Evolutionary conservation across 2,797 vertebrate species (phyloP).

Genomic region (Premnoplex brunnescens): DNA sequence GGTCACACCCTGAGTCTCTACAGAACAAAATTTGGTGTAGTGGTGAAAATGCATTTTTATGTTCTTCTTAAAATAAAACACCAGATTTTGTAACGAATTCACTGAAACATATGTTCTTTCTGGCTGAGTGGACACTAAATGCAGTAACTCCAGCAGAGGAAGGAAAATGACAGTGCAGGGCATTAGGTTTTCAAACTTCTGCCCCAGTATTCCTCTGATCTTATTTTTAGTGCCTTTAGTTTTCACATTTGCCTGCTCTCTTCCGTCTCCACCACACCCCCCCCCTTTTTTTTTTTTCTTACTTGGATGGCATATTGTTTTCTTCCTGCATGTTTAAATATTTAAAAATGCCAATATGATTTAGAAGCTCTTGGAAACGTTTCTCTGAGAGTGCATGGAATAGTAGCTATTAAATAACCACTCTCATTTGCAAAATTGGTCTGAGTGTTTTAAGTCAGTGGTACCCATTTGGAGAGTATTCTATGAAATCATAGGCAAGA

Average conservation of each 20-base stretch:
- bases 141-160: neutral
- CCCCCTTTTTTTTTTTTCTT: neutral
- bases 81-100: neutral
- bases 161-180: neutral
- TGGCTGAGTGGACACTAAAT: neutral
- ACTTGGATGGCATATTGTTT: neutral
- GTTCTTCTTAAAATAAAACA: neutral
- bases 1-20: neutral
- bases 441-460: neutral
- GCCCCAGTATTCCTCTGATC: neutral
- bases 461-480: neutral
- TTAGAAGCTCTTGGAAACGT: neutral
- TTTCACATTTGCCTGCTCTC: neutral
- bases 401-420: neutral
- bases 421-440: accelerated
- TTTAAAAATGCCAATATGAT: neutral
- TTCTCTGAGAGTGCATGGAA: neutral
- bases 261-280: neutral
- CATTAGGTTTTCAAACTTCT: conserved; percentile 3
- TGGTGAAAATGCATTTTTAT: neutral
- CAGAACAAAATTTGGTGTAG: neutral
- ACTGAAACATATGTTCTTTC: neutral
- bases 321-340: neutral
- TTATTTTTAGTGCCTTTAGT: conserved; percentile 15
- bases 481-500: neutral